A percentile compares a stretch with the other conserved stretches of the same genome.
These are phyloP conservation scores for Amphiura filiformis DNA, from an alignment of 35 echinoderm and acorn worm species.

Conservation along the genomic window DNA sequence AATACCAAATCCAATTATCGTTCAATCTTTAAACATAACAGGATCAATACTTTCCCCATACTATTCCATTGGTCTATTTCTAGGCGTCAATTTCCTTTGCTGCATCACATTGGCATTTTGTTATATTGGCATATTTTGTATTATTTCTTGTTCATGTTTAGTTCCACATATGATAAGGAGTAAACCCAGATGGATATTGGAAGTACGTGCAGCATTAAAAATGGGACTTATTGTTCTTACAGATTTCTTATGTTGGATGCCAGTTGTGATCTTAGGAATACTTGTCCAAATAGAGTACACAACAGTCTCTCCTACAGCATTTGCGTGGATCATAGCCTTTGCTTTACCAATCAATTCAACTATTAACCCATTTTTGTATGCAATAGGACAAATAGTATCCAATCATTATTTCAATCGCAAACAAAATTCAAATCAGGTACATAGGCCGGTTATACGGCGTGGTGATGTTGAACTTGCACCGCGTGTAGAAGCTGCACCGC, in stretches of 20 bases:
- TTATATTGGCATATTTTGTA: background rate
- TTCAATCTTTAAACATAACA: too few relatives aligned
- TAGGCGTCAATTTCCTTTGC: background rate
- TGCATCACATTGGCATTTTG: background rate
- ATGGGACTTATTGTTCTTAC: background rate
- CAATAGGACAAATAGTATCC: background rate
- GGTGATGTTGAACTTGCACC: too few relatives aligned
- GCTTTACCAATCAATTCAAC: background rate
- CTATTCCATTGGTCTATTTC: background rate
- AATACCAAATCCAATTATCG: too few relatives aligned
- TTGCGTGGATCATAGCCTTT: background rate
- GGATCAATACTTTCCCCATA: background rate
- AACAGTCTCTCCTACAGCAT: background rate
- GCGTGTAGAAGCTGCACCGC: too few relatives aligned
- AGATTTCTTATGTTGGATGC: background rate
- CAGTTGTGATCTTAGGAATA: background rate
- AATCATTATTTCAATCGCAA: too few relatives aligned
- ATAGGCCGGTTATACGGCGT: too few relatives aligned
- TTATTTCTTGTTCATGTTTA: background rate
- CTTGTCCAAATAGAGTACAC: background rate
- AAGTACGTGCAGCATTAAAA: background rate
- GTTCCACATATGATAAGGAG: background rate
- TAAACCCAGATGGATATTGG: background rate
- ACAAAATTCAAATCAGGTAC: too few relatives aligned
- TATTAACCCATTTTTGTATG: background rate